Base-by-base conservation (phyloP, 2,888 invertebrate genomes). In the Hedychridium roseum region DNA sequence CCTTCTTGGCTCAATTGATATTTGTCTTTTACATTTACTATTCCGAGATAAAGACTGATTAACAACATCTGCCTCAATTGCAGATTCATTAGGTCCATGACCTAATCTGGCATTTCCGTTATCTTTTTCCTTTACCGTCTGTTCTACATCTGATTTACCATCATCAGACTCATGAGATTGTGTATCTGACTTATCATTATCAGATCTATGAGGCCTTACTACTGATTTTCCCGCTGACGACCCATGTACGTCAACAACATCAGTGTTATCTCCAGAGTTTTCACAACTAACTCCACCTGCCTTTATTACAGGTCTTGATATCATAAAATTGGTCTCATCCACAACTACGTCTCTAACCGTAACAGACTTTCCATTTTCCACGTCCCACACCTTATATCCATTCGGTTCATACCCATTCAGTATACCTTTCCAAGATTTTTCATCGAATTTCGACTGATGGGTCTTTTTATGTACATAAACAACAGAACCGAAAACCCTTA, bases 351-450 rank as follows among this genome's bases (percentile, higher is more conserved):
- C 74, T 47, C 74, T 61, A 9, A 62, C 73, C 39, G 57, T 52
- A 9, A 64, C 40, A 60, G 54, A 71, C 41, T 66, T 70, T 44
- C 62, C 54, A 49, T 40, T 50, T 59, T 71, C 60, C 18, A 58
- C 43, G 48, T 74, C 61, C 57, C 57, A 73, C 36, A 75, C 55
- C 62, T 69, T 71, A 63, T 76, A 76, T 7, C 71, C 72, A 53
- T 72, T 74, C 50, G 64, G 54, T 60, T 61, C 67, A 58, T 69
- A 74, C 3, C 68, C 72, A 15, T 69, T 62, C 14, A 76, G 40
- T 48, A 71, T 70, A 16, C 61, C 70, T 66, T 75, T 75, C 55
- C 53, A 64, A 38, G 73, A 74, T 52, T 71, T 75, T 31, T 64
- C 52, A 54, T 75, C 71, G 57, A 73, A 69, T 58, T 73, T 73